A percentile compares a stretch with the other conserved stretches of the same genome.
Conservation (phyloP, 2,113 vertebrate species). For the Neopipo cinnamomea region DNA sequence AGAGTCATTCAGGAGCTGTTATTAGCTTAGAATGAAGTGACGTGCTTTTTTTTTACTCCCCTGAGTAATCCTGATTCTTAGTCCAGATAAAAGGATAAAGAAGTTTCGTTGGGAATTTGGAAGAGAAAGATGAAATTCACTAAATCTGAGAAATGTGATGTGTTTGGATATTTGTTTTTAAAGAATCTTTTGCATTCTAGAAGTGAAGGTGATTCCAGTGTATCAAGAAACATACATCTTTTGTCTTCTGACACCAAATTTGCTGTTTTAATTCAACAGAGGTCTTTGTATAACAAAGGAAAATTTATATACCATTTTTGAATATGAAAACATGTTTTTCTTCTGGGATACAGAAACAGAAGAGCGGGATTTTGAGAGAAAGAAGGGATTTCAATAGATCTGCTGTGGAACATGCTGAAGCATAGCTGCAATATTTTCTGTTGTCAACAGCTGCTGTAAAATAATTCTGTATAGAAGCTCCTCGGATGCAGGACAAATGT, state of each 20-base stretch:
- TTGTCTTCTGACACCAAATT: not conserved
- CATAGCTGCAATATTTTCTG: not conserved
- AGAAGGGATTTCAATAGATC: not conserved
- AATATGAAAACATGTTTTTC: not conserved
- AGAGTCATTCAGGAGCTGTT: not conserved
- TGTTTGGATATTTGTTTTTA: not conserved
- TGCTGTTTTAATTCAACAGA: not conserved
- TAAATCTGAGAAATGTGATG: fast-evolving
- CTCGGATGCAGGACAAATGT: not conserved
- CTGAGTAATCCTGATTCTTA: not conserved
- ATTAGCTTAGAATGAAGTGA: not conserved
- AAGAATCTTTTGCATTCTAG: not conserved
- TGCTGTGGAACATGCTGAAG: not conserved
- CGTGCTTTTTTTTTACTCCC: not conserved
- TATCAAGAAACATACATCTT: fast-evolving
- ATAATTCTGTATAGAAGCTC: not conserved
- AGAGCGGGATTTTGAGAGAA: not conserved
- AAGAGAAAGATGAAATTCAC: not conserved
- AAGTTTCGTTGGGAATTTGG: not conserved
- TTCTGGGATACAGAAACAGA: not conserved
- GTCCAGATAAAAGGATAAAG: not conserved
- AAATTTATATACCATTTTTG: not conserved
- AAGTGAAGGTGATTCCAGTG: not conserved
- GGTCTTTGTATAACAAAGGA: not conserved
- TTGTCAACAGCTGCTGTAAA: not conserved